A percentile compares a stretch with the other conserved stretches of the same genome.
Conservation (phyloP, 2,797 vertebrate species). For the Centroberyx gerrardi region DNA sequence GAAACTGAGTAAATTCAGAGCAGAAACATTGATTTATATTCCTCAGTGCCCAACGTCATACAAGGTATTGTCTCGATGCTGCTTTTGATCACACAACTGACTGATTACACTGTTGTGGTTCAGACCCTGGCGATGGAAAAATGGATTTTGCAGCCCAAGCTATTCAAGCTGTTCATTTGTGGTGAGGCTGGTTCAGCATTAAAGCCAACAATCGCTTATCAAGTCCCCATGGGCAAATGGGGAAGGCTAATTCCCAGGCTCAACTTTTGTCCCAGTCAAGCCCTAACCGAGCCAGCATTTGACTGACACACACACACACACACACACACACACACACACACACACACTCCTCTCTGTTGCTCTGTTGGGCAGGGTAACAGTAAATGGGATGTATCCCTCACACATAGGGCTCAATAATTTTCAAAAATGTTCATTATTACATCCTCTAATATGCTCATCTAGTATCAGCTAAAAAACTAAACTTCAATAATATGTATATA, state of each 20-base stretch:
- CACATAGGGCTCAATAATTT: no score
- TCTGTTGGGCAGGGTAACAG: no score
- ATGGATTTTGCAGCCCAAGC: constrained; percentile 34
- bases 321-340: neutral
- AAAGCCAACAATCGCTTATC: constrained; percentile 66
- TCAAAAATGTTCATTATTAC: no score
- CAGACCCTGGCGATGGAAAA: constrained; percentile 28
- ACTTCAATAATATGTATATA: no score
- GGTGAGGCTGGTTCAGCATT: constrained; percentile 51
- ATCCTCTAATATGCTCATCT: no score
- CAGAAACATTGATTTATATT: neutral
- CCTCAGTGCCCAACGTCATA: constrained; percentile 9
- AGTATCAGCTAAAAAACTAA: no score
- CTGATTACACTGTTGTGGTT: constrained; percentile 15
- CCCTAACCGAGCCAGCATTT: constrained; percentile 47
- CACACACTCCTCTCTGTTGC: constrained; percentile 1
- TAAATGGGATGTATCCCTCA: no score
- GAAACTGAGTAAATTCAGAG: constrained; percentile 14
- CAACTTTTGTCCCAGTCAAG: constrained; percentile 59
- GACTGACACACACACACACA: constrained; percentile 33
- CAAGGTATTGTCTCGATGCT: constrained; percentile 1
- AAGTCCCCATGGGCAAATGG: constrained; percentile 50
- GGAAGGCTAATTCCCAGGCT: constrained; percentile 56
- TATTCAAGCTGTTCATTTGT: constrained; percentile 44
- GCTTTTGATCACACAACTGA: constrained; percentile 37